Conservation (phyloP, 2,797 vertebrate species). For the Leucoraja ocellata region DNA sequence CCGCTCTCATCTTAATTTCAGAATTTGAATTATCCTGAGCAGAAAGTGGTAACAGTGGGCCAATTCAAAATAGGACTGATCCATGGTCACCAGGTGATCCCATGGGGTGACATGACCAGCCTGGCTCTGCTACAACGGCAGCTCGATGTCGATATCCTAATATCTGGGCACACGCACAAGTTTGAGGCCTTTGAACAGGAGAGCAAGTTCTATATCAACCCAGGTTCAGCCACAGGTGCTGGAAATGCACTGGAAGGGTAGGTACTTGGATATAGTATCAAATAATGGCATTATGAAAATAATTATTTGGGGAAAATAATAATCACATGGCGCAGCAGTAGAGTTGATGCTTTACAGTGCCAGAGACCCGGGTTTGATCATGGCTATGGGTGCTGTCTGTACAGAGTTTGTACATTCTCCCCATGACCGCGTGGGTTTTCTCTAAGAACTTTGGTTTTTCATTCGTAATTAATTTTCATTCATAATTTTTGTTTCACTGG, state of each 20-base stretch:
- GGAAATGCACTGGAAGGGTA: constrained; percentile 94
- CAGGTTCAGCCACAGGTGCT: constrained; percentile 92
- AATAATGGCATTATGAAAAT: no score
- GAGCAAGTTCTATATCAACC: constrained; percentile 99
- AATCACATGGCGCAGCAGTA: no score
- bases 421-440: no score
- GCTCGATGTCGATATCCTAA: constrained; percentile 96
- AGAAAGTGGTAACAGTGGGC: constrained; percentile 97
- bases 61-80: constrained; percentile 98
- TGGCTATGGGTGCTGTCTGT: no score
- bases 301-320: no score
- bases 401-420: no score
- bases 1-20: constrained; percentile 45
- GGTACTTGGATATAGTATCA: constrained; percentile 42
- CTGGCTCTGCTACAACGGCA: constrained; percentile 90
- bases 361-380: no score
- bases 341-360: no score
- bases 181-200: constrained; percentile 98
- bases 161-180: constrained; percentile 96
- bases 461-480: neutral
- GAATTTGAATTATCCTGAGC: constrained; percentile 96
- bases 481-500: neutral
- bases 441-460: no score
- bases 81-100: constrained; percentile 95
- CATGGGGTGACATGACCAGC: constrained; percentile 96